A percentile compares a stretch with the other conserved stretches of the same genome.
Conservation (phyloP, 2,113 vertebrate genomes). For the Microtus montanus region DNA sequence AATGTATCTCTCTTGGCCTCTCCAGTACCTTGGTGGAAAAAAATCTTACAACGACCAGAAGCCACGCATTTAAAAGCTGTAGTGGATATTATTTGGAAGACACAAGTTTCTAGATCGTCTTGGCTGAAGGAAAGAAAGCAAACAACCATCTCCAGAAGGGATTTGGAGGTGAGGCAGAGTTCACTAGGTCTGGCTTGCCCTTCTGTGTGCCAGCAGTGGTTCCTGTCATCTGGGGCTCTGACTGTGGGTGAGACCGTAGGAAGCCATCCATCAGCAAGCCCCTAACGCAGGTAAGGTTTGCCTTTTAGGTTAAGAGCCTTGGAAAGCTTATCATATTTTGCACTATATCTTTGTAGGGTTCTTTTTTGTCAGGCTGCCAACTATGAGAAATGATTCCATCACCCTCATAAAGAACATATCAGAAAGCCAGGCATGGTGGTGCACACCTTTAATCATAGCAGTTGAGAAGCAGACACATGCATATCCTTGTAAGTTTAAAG, state of each 20-base stretch:
- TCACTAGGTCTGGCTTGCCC: background rate
- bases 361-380: background rate
- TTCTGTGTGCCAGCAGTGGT: rapidly evolving
- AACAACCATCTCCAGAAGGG: rapidly evolving
- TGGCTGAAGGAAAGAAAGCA: background rate
- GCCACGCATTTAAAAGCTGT: background rate
- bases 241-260: background rate
- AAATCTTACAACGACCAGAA: background rate
- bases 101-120: background rate
- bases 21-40: background rate
- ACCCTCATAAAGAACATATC: background rate
- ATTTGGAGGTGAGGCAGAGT: background rate
- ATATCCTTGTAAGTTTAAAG: background rate
- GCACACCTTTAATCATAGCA: background rate
- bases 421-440: background rate
- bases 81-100: too few relatives aligned
- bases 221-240: background rate
- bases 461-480: background rate
- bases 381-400: background rate
- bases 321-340: background rate
- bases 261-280: background rate
- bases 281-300: background rate
- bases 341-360: background rate
- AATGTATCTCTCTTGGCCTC: background rate
- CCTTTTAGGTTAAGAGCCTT: background rate